Conservation (phyloP, 92 coral and sea anemone species). For the Siderastrea siderea region DNA sequence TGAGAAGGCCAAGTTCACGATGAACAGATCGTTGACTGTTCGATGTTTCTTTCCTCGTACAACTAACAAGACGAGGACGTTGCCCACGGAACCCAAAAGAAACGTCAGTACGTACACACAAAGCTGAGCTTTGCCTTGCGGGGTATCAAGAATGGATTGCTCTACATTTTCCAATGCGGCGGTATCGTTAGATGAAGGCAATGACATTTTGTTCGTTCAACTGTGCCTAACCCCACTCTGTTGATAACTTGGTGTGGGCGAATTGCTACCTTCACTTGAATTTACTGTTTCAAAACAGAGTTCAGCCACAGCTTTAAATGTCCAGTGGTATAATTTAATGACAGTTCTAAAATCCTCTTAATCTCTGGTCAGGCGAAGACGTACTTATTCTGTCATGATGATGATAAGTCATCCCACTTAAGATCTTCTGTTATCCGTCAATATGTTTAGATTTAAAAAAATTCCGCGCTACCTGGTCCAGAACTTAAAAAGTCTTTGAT, state of each 20-base stretch:
- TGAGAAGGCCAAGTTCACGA: slow-evolving; percentile 85
- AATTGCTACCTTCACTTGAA: too few relatives aligned
- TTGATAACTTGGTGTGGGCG: not conserved
- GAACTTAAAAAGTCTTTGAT: not conserved
- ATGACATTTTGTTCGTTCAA: slow-evolving; percentile 14
- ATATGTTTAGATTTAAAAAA: not conserved
- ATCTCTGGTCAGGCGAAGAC: not conserved
- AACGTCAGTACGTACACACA: slow-evolving; percentile 74
- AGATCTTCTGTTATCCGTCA: not conserved
- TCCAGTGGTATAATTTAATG: not conserved
- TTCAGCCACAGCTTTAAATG: not conserved
- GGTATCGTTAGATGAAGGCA: slow-evolving; percentile 21
- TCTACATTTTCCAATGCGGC: not conserved
- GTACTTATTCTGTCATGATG: not conserved
- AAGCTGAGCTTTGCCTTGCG: slow-evolving; percentile 50
- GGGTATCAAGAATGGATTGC: slow-evolving; percentile 23
- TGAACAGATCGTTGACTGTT: slow-evolving; percentile 86
- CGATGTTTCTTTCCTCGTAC: slow-evolving; percentile 76
- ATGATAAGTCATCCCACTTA: slow-evolving; percentile 10
- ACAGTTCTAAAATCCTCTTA: not conserved
- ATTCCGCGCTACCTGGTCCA: slow-evolving; percentile 23
- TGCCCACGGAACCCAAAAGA: slow-evolving; percentile 81
- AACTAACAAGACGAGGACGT: slow-evolving; percentile 76
- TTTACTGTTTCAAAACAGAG: not conserved
- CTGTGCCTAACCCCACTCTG: not conserved